Conservation (phyloP, 2,113 vertebrate genomes). For the Stegastes partitus region DNA sequence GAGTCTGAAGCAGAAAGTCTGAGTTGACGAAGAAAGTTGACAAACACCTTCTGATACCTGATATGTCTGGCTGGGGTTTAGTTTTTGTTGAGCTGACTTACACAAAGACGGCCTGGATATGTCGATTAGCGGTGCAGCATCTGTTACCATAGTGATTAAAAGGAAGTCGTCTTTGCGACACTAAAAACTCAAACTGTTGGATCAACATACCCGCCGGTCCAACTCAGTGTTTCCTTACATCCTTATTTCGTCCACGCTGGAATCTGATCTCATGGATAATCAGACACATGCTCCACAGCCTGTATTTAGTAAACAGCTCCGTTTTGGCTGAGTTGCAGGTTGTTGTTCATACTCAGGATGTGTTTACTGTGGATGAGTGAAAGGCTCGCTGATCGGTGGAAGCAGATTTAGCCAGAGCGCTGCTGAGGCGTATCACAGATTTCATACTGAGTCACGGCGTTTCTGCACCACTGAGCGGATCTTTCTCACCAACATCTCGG, state of each 20-base stretch:
- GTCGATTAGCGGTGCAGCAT: too few species aligned
- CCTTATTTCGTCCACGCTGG: conserved; percentile 5
- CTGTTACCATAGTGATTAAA: neutral
- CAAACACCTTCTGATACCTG: too few species aligned
- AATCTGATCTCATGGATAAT: conserved; percentile 1
- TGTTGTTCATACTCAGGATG: neutral
- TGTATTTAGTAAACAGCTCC: neutral
- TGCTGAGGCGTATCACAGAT: conserved; percentile 11
- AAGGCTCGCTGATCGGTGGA: neutral
- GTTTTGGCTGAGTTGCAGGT: neutral
- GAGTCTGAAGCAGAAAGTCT: too few species aligned
- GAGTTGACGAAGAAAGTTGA: too few species aligned
- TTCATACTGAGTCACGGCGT: conserved; percentile 13
- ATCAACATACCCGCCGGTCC: too few species aligned
- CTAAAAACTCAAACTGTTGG: too few species aligned
- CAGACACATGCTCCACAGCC: neutral
- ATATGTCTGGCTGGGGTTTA: too few species aligned
- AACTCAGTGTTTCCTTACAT: neutral
- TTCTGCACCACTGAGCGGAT: neutral
- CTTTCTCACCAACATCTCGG: neutral
- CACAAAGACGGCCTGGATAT: too few species aligned
- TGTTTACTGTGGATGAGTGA: conserved; percentile 17
- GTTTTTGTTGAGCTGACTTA: too few species aligned
- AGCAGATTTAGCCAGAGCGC: neutral
- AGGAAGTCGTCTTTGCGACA: neutral